Evolutionary conservation across 2,888 invertebrate species (phyloP), one percentile per base, ranked within the genome.

Genomic region (Dyspetes luteomarginatus): DNA sequence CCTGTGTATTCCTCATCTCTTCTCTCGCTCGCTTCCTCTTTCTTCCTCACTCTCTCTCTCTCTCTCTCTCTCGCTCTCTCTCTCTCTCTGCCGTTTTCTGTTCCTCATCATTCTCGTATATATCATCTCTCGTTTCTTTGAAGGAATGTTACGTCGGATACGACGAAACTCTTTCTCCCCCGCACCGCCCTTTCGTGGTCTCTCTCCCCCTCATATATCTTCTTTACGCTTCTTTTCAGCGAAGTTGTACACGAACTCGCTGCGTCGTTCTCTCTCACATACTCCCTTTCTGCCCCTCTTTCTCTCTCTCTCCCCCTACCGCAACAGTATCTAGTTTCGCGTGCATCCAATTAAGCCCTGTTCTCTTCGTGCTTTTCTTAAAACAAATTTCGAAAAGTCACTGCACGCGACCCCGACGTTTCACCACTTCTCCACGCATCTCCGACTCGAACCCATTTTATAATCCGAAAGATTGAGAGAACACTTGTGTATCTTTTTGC

Each of bases 321-420:
- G 74, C 67, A 48, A 55, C 67, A 72, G 79, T 73, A 65, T 71
- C 69, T 68, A 56, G 76, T 78, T 78, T 74, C 81, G 81, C 78
- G 82, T 81, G 78, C 84, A 83, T 84, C 84, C 84, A 84, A 84
- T 84, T 84, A 84, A 80, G 78, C 77, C 65, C 58, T 67, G 72
- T 71, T 83, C 64, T 78, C 77, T 67, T 45, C 68, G 68, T 62
- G 72, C 72, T 78, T 81, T 83, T 78, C 77, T 79, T 81, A 60
- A 81, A 81, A 81, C 74, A 58, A 78, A 81, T 78, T 74, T 81
- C 73, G 71, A 81, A 81, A 71, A 78, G 69, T 76, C 62, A 69
- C 36, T 74, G n/a, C 24, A 69, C 68, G 78, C 82, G 50, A 52
- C 65, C 62, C 81, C 64, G n/a, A n/a, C n/a, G 69, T 64, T 62